Percentiles rank a stretch among this genome's conserved stretches.
Evolutionary conservation across 2,888 invertebrate species (phyloP).

Genomic region (Phaonia tiefii): DNA sequence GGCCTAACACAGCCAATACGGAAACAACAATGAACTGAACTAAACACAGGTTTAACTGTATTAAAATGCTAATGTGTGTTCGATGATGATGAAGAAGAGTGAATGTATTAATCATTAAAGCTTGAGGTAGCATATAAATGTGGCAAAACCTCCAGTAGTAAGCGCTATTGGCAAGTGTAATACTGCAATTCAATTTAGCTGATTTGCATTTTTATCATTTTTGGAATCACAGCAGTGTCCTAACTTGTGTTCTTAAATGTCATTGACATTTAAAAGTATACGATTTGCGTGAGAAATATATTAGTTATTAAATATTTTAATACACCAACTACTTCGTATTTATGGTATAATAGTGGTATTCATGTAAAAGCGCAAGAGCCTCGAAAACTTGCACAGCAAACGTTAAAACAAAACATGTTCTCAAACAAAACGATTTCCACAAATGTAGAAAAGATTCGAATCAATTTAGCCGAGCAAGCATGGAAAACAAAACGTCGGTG

Average conservation of each 20-base stretch:
- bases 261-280: background rate
- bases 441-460: too few relatives aligned
- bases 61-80: constrained; percentile 38
- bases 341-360: too few relatives aligned
- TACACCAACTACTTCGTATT: too few relatives aligned
- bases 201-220: background rate
- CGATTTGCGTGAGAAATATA: constrained; percentile 27
- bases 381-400: too few relatives aligned
- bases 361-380: too few relatives aligned
- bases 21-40: constrained; percentile 40
- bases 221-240: constrained; percentile 12
- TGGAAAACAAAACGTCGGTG: too few relatives aligned
- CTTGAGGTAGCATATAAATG: background rate
- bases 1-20: too few relatives aligned
- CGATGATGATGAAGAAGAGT: background rate
- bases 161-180: constrained; percentile 7
- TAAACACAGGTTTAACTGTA: constrained; percentile 52
- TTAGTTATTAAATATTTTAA: too few relatives aligned
- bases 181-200: background rate
- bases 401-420: too few relatives aligned
- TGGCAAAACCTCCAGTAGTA: background rate
- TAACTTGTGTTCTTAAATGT: background rate
- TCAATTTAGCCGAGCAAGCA: too few relatives aligned
- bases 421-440: too few relatives aligned
- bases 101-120: constrained; percentile 2